A percentile compares a stretch with the other conserved stretches of the same genome.
Evolutionary conservation across 2,797 vertebrate genomes (phyloP).

Genomic region (Sebastes trivittatus): DNA sequence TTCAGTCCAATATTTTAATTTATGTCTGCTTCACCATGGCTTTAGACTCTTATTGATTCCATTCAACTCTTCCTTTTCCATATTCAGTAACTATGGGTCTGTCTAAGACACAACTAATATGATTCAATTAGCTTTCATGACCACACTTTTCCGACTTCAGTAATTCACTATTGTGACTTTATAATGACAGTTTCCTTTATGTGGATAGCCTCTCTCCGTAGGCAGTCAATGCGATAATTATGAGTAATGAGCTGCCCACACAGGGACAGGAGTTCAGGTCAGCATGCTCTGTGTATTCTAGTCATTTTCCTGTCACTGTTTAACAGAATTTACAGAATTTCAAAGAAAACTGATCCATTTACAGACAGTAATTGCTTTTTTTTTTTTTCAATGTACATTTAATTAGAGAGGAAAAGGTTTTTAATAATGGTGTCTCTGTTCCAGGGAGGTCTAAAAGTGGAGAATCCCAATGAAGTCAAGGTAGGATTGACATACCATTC

Average conservation of each 20-base stretch:
- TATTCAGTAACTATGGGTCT: background rate
- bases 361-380: background rate
- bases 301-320: background rate
- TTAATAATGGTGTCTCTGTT: constrained; percentile 51
- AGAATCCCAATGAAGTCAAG: constrained; percentile 89
- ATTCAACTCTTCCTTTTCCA: background rate
- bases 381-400: background rate
- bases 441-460: constrained; percentile 93
- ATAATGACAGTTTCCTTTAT: background rate
- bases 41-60: background rate
- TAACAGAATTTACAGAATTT: background rate
- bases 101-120: background rate
- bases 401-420: background rate
- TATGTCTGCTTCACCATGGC: background rate
- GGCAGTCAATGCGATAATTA: background rate
- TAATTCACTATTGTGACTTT: background rate
- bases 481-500: background rate
- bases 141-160: background rate
- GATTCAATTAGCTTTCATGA: background rate
- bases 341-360: background rate
- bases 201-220: background rate
- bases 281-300: background rate
- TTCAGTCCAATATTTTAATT: background rate
- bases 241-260: background rate
- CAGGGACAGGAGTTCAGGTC: background rate